phyloP scores from a whole-genome alignment of 1,140 invertebrate species.

The Saccostrea echinata region DNA sequence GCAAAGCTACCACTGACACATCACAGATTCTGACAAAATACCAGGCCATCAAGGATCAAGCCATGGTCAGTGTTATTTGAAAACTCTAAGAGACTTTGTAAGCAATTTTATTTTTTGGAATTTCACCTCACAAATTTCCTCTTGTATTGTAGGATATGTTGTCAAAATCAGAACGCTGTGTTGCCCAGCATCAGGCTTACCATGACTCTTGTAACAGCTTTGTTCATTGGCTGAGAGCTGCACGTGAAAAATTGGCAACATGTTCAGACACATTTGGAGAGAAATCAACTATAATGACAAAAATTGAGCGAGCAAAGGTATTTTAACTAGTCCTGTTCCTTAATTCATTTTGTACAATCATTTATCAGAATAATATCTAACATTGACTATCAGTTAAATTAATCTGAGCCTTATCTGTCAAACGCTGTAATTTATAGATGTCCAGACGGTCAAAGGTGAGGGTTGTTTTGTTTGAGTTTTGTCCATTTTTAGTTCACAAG shows the following conservation, averaged over 20 bases:
- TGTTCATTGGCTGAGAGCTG: slow-evolving; percentile 92
- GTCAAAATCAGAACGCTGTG: slow-evolving; percentile 73
- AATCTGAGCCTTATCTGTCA: background rate
- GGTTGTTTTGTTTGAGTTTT: background rate
- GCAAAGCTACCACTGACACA: slow-evolving; percentile 89
- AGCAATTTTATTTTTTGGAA: background rate
- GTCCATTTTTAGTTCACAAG: background rate
- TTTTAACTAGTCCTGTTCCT: background rate
- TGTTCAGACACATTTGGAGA: slow-evolving; percentile 96
- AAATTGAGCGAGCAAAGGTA: slow-evolving; percentile 89
- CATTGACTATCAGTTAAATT: background rate
- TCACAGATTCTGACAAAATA: slow-evolving; percentile 91
- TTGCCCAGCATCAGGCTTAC: slow-evolving; percentile 82
- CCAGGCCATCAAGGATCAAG: slow-evolving; percentile 86
- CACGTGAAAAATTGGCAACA: slow-evolving; percentile 94
- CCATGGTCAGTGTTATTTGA: slow-evolving; percentile 81
- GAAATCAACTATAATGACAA: slow-evolving; percentile 88
- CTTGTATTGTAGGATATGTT: slow-evolving; percentile 81
- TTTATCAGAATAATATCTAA: background rate
- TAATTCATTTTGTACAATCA: too few species aligned
- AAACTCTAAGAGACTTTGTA: background rate
- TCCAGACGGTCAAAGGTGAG: slow-evolving; percentile 24
- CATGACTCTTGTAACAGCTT: slow-evolving; percentile 92
- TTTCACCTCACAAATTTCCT: background rate
- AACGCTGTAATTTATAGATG: slow-evolving; percentile 21